Evolutionary conservation across 2,888 invertebrate genomes (phyloP), one percentile per base, ranked within the genome.

Genomic region (Oscheius myriophilus): DNA sequence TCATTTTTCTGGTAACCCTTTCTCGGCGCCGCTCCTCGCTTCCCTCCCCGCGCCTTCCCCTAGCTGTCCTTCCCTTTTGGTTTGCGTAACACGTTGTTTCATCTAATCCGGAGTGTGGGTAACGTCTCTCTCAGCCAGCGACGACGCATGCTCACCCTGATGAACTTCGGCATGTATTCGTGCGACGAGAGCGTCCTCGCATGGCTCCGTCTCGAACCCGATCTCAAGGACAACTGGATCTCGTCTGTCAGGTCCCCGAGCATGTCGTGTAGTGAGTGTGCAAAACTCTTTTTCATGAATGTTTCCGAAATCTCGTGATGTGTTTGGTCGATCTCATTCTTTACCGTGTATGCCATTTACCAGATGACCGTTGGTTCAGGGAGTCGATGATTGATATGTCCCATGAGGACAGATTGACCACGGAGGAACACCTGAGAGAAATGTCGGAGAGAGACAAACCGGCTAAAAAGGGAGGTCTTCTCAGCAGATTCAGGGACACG

Each of bases 401-500:
- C 14, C 75, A 73, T n/a, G 85, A 84, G 41, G 84, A 85, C 53
- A 67, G 84, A 11, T 69, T 72, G 26, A 72, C 75, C 9, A 83
- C 82, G 2, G 83, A 79, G 64, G 83, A 84, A 18, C 82, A 82
- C 41, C 41, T 84, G 65, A 70, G 80, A 58, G 83, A 83, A 45
- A 57, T 83, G 57, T 68, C 71, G 12, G 49, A 63, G 53, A 72
- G 74, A 52, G 78, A 80, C 45, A 68, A 76, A 52, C 80, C 76
- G 23, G 62, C 69, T 2, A 83, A 84, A 72, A 84, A 84, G 63
- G 49, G 49, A 23, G 73, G 77, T n/a, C 69, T 85, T 23, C 64
- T 86, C 51, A 82, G 82, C 73, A 63, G 87, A 80, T 33, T 33
- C 33, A 69, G 85, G 70, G 76, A 87, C 80, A 59, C 87, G 79